Evolutionary conservation across 1,140 invertebrate species (phyloP), one percentile per base, ranked within the genome.

Genomic region (Dryas iulia): DNA sequence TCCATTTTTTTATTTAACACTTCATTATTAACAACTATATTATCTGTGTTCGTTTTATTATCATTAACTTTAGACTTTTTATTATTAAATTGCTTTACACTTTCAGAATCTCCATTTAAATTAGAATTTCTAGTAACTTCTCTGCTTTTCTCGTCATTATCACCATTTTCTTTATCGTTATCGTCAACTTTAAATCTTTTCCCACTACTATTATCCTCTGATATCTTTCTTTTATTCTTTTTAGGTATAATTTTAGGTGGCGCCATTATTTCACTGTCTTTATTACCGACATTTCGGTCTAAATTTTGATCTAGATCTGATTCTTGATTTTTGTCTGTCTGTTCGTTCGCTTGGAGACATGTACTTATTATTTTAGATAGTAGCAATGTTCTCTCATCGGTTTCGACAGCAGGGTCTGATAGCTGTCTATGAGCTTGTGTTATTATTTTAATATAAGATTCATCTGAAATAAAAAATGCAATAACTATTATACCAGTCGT

Each of bases 171-270:
- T 14, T 66, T 58, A 8, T n/a, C 14, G 12, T 69, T 60, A 26
- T 35, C 35, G 18, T 62, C 65, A 39, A 10, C 25, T 68, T 66
- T 73, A 8, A 58, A 2, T 62, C 52, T 59, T 31, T 59, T 67
- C n/a, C 33, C 53, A 33, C 11, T 58, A 25, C 54, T 18, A 14
- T 3, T 10, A 12, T 56, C 72, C 63, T 62, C 73, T 71, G 53
- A 30, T 25, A 12, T 54, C 12, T 62, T 66, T 70, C 23, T 66
- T 31, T 47, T 56, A 60, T 52, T 72, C 0, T 12, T 66, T 74
- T 76, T 79, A 11, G 87, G 87, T 7, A 86, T 28, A 28, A 66
- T 54, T 64, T 83, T 89, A 3, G 87, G 87, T 3, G 87, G 87
- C 0, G 84, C 87, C 87, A 90, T 90, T 1, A 85, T 68, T 65